A percentile compares a stretch with the other conserved stretches of the same genome.
phyloP scores from a whole-genome alignment of 2,888 invertebrate genomes.

The Trachelus tabidus region DNA sequence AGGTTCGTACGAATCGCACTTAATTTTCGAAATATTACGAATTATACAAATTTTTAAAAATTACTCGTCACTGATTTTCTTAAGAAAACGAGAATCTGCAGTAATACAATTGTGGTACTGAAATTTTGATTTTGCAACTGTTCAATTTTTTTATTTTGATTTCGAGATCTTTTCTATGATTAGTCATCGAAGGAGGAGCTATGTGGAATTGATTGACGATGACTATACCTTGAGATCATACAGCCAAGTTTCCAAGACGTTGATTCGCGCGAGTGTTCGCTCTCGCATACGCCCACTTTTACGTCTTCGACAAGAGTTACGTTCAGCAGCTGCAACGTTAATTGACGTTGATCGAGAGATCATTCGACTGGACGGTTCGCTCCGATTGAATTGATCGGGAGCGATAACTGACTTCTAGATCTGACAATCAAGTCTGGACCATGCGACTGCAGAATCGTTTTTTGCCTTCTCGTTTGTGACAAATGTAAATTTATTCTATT shows the following conservation, averaged over 20 bases:
- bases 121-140: neutral
- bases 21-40: neutral
- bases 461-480: neutral
- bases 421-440: neutral
- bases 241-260: neutral
- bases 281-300: neutral
- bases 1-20: neutral
- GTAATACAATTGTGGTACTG: neutral
- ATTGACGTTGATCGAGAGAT: neutral
- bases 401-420: neutral
- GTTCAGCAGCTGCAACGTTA: neutral
- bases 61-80: neutral
- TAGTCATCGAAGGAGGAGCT: neutral
- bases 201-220: neutral
- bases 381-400: neutral
- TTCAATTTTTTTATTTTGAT: neutral
- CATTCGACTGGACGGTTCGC: neutral
- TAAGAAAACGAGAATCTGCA: neutral
- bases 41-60: neutral
- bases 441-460: neutral
- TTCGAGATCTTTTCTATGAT: neutral
- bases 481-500: neutral
- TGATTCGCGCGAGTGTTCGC: neutral
- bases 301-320: neutral
- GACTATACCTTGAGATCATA: neutral